Evolutionary conservation across 30 jellyfish, hydroid and myxozoan genomes (phyloP).

Genomic region (Hydractinia echinata): DNA sequence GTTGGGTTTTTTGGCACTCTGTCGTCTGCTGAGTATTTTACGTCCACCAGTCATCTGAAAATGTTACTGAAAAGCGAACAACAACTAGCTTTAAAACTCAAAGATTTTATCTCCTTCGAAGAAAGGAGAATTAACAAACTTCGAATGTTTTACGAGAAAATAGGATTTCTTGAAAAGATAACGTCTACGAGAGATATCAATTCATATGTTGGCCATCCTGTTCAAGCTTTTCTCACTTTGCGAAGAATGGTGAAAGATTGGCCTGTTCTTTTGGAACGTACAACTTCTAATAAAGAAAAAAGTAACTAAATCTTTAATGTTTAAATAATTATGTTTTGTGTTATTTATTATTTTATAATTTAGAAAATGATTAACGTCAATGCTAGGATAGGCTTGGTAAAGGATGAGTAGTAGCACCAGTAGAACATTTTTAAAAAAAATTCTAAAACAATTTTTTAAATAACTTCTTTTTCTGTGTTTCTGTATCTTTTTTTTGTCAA

Average conservation of each 20-base stretch:
- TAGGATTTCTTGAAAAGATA: conserved; percentile 21
- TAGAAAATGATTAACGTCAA: no score
- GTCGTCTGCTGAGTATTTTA: conserved; percentile 50
- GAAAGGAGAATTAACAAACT: conserved; percentile 41
- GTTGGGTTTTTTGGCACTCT: not conserved
- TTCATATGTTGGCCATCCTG: conserved; percentile 54
- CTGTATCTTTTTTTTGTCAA: no score
- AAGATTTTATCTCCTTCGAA: conserved; percentile 38
- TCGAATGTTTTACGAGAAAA: conserved; percentile 10
- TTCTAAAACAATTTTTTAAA: no score
- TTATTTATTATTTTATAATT: no score
- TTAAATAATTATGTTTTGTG: no score
- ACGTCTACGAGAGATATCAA: conserved; percentile 25
- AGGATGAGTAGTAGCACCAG: no score
- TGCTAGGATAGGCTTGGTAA: no score
- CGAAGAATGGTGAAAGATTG: conserved; percentile 40
- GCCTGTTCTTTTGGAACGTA: conserved; percentile 22
- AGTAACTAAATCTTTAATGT: no score
- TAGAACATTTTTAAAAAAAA: no score
- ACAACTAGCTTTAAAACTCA: conserved; percentile 34
- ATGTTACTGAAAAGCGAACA: conserved; percentile 47
- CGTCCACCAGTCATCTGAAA: conserved; percentile 61
- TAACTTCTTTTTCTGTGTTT: no score
- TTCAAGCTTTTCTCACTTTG: conserved; percentile 31
- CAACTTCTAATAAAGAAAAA: not conserved